A percentile compares a stretch with the other conserved stretches of the same genome.
phyloP scores from a whole-genome alignment of 2,113 vertebrate genomes.

The Cyprinodon tularosa region DNA sequence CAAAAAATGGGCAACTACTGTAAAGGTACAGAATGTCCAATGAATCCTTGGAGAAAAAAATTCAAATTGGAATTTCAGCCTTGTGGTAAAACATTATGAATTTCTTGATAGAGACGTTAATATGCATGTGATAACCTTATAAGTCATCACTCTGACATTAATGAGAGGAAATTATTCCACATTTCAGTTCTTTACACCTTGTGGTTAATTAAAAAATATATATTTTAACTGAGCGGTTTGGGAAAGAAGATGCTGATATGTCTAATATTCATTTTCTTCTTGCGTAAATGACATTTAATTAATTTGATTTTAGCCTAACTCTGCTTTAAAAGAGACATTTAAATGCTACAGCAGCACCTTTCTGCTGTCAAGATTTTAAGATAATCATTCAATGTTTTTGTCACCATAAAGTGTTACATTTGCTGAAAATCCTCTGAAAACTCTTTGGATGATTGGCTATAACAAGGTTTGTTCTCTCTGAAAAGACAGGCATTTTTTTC shows the following conservation, averaged over 20 bases:
- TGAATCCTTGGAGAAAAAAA: too few species aligned
- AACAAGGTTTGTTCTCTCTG: background rate
- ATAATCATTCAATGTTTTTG: background rate
- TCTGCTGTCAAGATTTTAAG: background rate
- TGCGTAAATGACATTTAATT: background rate
- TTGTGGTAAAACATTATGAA: too few species aligned
- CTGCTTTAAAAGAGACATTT: background rate
- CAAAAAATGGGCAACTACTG: too few species aligned
- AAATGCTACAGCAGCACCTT: background rate
- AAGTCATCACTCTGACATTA: background rate
- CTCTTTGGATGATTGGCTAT: constrained; percentile 2
- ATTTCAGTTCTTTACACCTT: too few species aligned
- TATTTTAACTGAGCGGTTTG: too few species aligned
- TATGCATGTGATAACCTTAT: background rate
- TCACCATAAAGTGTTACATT: background rate
- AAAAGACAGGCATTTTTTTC: constrained; percentile 3
- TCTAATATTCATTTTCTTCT: background rate
- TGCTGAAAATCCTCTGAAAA: background rate
- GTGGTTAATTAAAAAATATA: too few species aligned
- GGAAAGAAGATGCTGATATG: background rate
- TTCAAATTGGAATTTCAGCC: too few species aligned
- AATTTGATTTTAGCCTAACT: background rate
- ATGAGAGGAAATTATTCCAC: too few species aligned
- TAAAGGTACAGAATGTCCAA: too few species aligned
- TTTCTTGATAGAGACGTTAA: too few species aligned